These are phyloP conservation scores for Hycleus phaleratus DNA, from an alignment of 1,140 invertebrate species.

Conservation along the genomic window DNA sequence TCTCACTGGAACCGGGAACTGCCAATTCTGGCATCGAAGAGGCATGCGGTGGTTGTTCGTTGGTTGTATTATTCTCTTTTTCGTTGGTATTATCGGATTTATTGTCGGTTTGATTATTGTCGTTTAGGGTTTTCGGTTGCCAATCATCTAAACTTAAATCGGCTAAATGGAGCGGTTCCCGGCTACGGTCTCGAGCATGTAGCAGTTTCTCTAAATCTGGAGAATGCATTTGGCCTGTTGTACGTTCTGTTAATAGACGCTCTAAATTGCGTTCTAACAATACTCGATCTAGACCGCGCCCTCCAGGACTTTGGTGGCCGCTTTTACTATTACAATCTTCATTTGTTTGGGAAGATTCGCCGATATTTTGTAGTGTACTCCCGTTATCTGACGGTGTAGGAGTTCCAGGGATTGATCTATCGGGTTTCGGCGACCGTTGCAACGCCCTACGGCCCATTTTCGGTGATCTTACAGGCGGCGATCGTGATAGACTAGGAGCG, in stretches of 20 bases:
- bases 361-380: conserved; percentile 7
- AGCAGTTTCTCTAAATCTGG: conserved; percentile 46
- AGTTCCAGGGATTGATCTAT: conserved; percentile 35
- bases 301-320: conserved; percentile 33
- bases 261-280: conserved; percentile 54
- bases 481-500: conserved; percentile 19
- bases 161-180: conserved; percentile 51
- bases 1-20: conserved; percentile 25
- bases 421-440: conserved; percentile 40
- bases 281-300: conserved; percentile 50
- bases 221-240: conserved; percentile 20
- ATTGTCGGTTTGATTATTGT: conserved; percentile 31
- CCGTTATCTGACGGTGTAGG: conserved; percentile 31
- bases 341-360: conserved; percentile 25
- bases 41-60: conserved; percentile 42
- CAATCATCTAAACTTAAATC: conserved; percentile 46
- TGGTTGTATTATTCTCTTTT: conserved; percentile 17
- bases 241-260: conserved; percentile 42
- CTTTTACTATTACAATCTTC: conserved; percentile 37
- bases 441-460: conserved; percentile 49
- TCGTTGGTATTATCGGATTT: conserved; percentile 26
- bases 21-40: conserved; percentile 61
- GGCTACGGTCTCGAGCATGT: conserved; percentile 48
- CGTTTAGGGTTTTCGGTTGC: conserved; percentile 28
- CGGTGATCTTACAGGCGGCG: conserved; percentile 44